These are phyloP conservation scores for Phortica magna DNA, from an alignment of 2,888 invertebrate species.

Conservation along the genomic window DNA sequence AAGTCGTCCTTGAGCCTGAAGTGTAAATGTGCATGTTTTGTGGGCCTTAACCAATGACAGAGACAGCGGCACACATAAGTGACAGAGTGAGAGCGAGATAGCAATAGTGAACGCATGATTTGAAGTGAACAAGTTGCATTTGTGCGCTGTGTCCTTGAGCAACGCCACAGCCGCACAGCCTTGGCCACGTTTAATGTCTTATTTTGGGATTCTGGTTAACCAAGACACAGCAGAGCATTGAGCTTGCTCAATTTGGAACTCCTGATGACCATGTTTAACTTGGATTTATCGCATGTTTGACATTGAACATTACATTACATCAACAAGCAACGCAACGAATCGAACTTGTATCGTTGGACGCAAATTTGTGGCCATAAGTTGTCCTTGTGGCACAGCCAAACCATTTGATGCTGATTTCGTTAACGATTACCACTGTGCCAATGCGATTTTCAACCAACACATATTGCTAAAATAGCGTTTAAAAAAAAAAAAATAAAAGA, in stretches of 20 bases:
- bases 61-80: no score
- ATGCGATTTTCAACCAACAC: no score
- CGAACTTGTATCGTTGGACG: slow-evolving; percentile 33
- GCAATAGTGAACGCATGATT: neutral
- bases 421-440: neutral
- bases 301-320: slow-evolving; percentile 1
- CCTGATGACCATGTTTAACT: slow-evolving; percentile 8
- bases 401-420: neutral
- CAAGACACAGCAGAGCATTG: slow-evolving; percentile 29
- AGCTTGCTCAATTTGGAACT: neutral
- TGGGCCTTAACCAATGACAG: neutral
- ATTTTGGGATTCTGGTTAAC: slow-evolving; percentile 69
- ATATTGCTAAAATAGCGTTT: neutral
- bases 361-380: slow-evolving; percentile 60
- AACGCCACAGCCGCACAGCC: slow-evolving; percentile 15
- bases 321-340: slow-evolving; percentile 17
- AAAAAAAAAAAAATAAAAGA: slow-evolving; percentile 13
- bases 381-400: slow-evolving; percentile 49
- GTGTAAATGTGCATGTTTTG: slow-evolving; percentile 18
- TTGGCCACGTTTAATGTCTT: slow-evolving; percentile 65
- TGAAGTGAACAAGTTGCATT: slow-evolving; percentile 10
- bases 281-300: slow-evolving; percentile 1
- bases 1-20: slow-evolving; percentile 13
- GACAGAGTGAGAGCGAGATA: no score
- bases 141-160: slow-evolving; percentile 14